phyloP scores from a whole-genome alignment of 2,113 vertebrate genomes.

The Hystrix cristata region DNA sequence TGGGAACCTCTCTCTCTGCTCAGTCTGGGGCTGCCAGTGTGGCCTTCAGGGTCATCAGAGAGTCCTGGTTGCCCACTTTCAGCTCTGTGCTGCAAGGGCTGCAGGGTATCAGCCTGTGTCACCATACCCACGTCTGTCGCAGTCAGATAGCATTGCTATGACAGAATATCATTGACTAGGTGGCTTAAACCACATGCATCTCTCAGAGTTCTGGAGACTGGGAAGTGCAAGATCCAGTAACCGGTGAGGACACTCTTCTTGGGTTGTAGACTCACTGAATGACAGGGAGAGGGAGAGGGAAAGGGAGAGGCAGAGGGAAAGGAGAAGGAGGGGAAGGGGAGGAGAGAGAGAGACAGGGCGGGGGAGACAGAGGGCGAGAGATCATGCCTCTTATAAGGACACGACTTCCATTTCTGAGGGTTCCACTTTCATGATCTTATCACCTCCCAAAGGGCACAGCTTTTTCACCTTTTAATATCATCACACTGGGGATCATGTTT shows the following conservation, averaged over 20 bases:
- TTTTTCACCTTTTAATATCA: not conserved
- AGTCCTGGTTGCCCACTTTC: not conserved
- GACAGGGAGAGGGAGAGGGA: too few species aligned
- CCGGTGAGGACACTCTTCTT: not conserved
- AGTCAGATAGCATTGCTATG: not conserved
- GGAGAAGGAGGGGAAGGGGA: fast-evolving
- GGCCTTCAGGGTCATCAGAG: not conserved
- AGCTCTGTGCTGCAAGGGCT: not conserved
- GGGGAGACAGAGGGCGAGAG: not conserved
- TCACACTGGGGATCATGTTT: not conserved
- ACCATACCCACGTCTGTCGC: not conserved
- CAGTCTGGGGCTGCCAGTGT: not conserved
- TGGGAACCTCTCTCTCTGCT: not conserved
- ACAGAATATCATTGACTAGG: not conserved
- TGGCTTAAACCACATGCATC: not conserved
- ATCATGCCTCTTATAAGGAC: not conserved
- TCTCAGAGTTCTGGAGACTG: not conserved
- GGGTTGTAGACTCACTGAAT: not conserved
- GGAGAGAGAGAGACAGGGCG: not conserved
- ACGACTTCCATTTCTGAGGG: not conserved
- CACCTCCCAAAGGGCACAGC: not conserved
- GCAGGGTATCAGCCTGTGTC: not conserved
- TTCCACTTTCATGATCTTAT: not conserved
- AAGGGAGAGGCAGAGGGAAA: not conserved
- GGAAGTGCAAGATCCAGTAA: not conserved